Base-by-base conservation (phyloP, 1,140 invertebrate genomes). In the Physella acuta region DNA sequence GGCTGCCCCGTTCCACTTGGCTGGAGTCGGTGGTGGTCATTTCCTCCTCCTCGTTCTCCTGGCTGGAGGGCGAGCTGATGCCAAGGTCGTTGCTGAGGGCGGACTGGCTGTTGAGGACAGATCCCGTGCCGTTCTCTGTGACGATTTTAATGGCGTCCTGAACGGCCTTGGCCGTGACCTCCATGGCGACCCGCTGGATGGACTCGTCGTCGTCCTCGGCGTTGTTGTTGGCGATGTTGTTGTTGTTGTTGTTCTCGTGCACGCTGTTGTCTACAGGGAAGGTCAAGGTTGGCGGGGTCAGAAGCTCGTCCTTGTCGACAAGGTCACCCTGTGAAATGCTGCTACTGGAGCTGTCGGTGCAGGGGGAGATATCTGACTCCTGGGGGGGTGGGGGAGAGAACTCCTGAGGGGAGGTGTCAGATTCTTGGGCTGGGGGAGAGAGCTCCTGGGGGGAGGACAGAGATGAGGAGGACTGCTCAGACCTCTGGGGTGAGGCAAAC, bases 121-220 rank as follows among this genome's bases (percentile, higher is more conserved):
- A 20, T 1, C 67, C 60, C 5, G 56, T 64, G 17, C 71, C 71
- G 52, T 74, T 71, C 44, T 71, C 70, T 11, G 73, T 66, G n/a
- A 74, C 73, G 2, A 74, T 60, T n/a, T 71, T 69, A 17, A 74
- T 71, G 39, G 73, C 73, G 11, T 74, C 70, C 58, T 74, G 70
- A n/a, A 74, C 73, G 33, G 70, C 73, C 59, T 70, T 66, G 34
- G 39, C 56, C 26, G 73, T 74, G 17, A 74, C 70, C 34, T 72
- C 61, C 44, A 39, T 67, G n/a, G 73, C 73, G 26, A 72, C 68
- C 2, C 67, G 62, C 37, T 74, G 68, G n/a, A 74, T 37, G 26
- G 56, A 64, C 17, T 66, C 62, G 20, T 74, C 73, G 14, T 71
- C 68, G 2, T 68, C 66, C 26, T 67, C 51, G 3, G 17, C 34